Conservation (phyloP, 2,888 invertebrate genomes). For the Synergus umbraculus region DNA sequence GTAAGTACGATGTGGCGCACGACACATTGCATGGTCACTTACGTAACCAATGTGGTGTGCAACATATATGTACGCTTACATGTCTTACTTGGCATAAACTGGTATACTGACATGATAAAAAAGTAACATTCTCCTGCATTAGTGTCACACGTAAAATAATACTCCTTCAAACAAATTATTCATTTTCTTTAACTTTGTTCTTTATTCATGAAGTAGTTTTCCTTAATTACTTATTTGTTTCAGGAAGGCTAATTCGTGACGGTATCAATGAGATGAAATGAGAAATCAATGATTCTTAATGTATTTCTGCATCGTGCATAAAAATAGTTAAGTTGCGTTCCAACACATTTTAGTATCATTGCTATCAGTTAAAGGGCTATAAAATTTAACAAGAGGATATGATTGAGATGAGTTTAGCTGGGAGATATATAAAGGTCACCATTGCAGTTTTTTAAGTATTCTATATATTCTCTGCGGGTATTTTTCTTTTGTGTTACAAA, state of each 20-base stretch:
- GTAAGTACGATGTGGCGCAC: constrained; percentile 15
- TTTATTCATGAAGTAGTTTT: too few species aligned
- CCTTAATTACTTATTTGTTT: too few species aligned
- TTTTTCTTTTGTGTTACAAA: background rate
- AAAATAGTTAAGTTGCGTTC: constrained; percentile 30
- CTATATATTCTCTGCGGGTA: background rate
- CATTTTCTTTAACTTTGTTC: too few species aligned
- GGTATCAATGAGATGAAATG: background rate
- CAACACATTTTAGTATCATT: constrained; percentile 26
- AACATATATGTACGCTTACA: background rate
- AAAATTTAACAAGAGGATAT: constrained; percentile 3
- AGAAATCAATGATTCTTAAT: background rate
- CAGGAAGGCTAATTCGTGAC: too few species aligned
- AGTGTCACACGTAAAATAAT: background rate
- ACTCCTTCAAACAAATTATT: too few species aligned
- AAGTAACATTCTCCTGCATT: background rate
- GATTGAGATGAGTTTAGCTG: constrained; percentile 22
- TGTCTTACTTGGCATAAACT: background rate
- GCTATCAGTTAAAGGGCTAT: constrained; percentile 19
- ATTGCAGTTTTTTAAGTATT: background rate
- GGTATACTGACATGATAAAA: constrained; percentile 1
- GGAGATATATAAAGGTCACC: background rate
- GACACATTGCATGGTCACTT: background rate
- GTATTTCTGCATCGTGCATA: background rate
- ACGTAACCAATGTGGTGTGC: background rate